A percentile compares a stretch with the other conserved stretches of the same genome.
These are phyloP conservation scores for Acanthosepion pharaonis DNA, from an alignment of 2,888 invertebrate genomes.

Conservation along the genomic window DNA sequence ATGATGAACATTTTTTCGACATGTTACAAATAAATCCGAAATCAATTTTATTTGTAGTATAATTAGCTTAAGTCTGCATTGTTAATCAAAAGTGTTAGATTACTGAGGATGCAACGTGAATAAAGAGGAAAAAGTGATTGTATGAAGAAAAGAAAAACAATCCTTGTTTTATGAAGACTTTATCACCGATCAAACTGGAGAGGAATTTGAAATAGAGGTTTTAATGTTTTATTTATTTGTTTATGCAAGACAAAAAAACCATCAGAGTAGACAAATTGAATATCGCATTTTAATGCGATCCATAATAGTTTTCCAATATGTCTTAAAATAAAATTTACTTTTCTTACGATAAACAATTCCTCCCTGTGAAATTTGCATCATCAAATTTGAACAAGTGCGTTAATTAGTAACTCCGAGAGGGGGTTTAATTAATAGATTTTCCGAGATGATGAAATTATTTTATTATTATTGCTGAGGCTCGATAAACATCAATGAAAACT, in stretches of 20 bases:
- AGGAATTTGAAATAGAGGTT: neutral
- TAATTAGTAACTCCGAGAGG: neutral
- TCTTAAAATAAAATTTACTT: neutral
- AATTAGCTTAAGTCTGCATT: neutral
- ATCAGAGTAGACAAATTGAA: neutral
- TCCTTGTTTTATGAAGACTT: neutral
- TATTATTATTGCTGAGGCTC: neutral
- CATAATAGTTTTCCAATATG: neutral
- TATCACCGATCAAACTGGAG: neutral
- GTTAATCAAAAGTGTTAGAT: neutral
- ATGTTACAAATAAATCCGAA: neutral
- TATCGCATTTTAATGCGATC: neutral
- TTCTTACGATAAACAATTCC: neutral
- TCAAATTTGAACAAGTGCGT: neutral
- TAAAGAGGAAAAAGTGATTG: neutral
- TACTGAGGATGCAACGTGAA: neutral
- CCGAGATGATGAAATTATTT: neutral
- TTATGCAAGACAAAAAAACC: neutral
- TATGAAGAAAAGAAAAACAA: neutral
- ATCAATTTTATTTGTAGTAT: neutral
- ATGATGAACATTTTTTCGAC: neutral
- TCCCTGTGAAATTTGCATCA: neutral
- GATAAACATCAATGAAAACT: neutral
- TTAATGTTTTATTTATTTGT: neutral
- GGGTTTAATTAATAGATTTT: constrained; percentile 9